Conservation (phyloP, 2,113 vertebrate species). For the Axis porcinus region DNA sequence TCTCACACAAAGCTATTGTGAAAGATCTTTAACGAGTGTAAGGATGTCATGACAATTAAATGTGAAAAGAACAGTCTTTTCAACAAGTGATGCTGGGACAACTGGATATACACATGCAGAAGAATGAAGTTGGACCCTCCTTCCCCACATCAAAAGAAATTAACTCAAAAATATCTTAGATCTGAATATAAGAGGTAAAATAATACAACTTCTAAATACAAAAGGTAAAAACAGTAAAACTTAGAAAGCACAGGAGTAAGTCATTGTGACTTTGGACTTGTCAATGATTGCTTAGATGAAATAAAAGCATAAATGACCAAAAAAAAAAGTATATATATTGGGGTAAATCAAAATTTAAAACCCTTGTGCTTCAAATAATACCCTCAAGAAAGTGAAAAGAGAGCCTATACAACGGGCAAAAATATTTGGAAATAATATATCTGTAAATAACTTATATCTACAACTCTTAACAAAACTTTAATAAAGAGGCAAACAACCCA, state of each 20-base stretch:
- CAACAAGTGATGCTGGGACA: background rate
- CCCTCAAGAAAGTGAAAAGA: background rate
- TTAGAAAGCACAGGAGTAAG: constrained; percentile 25
- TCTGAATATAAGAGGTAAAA: background rate
- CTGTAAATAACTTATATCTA: background rate
- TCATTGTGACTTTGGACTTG: background rate
- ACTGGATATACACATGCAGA: background rate
- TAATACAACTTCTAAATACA: background rate
- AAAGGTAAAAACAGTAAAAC: background rate
- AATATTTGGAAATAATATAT: background rate
- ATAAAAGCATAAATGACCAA: background rate
- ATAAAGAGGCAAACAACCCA: background rate
- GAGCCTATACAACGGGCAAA: background rate
- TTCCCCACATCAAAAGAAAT: background rate
- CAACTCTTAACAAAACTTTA: background rate
- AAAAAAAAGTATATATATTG: background rate
- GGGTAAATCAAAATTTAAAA: constrained; percentile 17
- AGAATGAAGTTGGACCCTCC: background rate
- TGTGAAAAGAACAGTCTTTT: background rate
- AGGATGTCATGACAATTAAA: background rate
- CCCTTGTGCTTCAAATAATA: background rate
- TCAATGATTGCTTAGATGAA: background rate
- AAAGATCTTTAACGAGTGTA: background rate
- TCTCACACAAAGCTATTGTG: background rate
- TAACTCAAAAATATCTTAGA: constrained; percentile 4